Conservation (phyloP, 1,140 invertebrate species). For the Bombus breviceps region DNA sequence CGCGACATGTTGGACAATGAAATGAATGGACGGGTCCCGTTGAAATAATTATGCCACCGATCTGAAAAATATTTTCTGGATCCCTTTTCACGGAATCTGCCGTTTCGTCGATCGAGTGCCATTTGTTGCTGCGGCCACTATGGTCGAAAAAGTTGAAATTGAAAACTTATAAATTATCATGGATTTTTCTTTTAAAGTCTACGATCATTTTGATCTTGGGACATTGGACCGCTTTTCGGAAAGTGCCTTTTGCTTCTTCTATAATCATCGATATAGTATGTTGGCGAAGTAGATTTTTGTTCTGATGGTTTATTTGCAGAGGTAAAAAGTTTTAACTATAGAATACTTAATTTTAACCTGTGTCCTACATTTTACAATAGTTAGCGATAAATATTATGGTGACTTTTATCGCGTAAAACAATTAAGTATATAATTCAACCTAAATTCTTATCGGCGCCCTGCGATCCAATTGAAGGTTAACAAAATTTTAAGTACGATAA, state of each 20-base stretch:
- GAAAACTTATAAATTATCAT: too few relatives aligned
- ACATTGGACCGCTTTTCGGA: not conserved
- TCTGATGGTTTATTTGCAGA: too few relatives aligned
- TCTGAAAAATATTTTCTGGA: slow-evolving; percentile 6
- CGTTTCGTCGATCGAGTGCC: not conserved
- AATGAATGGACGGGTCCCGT: slow-evolving; percentile 32
- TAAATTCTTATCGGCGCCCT: not conserved
- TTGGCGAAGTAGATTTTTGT: too few relatives aligned
- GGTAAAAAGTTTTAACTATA: too few relatives aligned
- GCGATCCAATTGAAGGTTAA: not conserved
- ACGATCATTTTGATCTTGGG: not conserved
- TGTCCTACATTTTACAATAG: not conserved
- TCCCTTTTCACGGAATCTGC: not conserved
- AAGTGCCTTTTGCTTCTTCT: too few relatives aligned
- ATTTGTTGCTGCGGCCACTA: not conserved
- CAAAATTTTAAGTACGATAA: not conserved
- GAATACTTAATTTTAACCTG: not conserved
- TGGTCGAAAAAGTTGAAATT: not conserved
- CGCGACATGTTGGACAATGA: slow-evolving; percentile 34
- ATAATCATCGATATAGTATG: too few relatives aligned
- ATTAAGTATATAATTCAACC: not conserved
- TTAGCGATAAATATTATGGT: not conserved
- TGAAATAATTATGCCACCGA: slow-evolving; percentile 44
- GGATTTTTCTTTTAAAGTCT: too few relatives aligned
- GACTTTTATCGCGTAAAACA: not conserved